Conservation (phyloP, 2,888 invertebrate genomes). For the Hypomecis punctinalis region DNA sequence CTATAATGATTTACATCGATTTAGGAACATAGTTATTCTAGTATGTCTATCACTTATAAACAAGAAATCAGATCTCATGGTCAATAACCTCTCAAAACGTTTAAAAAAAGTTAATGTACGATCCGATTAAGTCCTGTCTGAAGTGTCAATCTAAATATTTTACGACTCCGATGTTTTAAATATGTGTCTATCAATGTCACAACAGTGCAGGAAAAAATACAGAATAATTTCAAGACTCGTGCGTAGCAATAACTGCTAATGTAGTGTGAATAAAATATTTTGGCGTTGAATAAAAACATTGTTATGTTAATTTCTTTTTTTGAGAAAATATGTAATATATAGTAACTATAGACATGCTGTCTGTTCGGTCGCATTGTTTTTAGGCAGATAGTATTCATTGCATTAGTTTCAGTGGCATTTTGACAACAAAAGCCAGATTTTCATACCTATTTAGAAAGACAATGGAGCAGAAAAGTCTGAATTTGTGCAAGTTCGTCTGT, state of each 20-base stretch:
- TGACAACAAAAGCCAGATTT: constrained; percentile 9
- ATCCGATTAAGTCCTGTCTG: no score
- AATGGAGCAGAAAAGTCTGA: constrained; percentile 6
- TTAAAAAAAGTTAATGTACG: neutral
- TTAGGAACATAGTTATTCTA: neutral
- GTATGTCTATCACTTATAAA: neutral
- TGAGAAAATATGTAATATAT: neutral
- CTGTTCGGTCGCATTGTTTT: constrained; percentile 1
- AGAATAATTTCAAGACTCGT: no score
- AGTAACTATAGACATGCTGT: neutral
- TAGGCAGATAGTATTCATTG: constrained; percentile 1
- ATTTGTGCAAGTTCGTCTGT: constrained; percentile 8
- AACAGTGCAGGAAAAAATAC: no score
- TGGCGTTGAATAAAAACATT: constrained; percentile 1
- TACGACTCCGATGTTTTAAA: no score
- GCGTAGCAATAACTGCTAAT: neutral
- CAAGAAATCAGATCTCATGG: neutral
- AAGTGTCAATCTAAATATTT: no score
- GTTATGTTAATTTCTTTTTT: constrained; percentile 1
- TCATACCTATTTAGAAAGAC: constrained; percentile 16
- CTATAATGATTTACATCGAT: no score
- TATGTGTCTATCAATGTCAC: neutral
- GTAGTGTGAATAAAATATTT: neutral
- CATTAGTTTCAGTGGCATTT: constrained; percentile 4
- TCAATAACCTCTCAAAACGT: constrained; percentile 3